Evolutionary conservation across 2,113 vertebrate genomes (phyloP).

Genomic region (Ophiodon elongatus): DNA sequence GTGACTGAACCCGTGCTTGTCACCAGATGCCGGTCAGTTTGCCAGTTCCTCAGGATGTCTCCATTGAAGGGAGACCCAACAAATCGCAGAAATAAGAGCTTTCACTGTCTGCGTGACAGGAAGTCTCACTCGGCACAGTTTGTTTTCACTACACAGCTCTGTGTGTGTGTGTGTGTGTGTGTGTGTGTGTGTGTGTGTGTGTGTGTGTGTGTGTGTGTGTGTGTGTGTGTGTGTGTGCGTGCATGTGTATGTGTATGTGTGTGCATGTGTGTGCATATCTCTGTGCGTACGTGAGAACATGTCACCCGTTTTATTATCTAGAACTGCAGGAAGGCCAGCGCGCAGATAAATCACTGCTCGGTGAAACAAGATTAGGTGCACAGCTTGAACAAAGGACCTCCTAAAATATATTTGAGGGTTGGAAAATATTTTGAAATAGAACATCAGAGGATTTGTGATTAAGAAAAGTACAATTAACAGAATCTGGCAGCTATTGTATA

Average conservation of each 20-base stretch:
- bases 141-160: constrained; percentile 58
- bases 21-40: constrained; percentile 66
- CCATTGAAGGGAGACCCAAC: constrained; percentile 32
- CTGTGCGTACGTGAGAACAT: constrained; percentile 57
- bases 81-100: constrained; percentile 65
- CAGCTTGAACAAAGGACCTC: constrained; percentile 44
- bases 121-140: constrained; percentile 75
- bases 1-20: constrained; percentile 56
- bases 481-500: constrained; percentile 12
- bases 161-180: constrained; percentile 31
- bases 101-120: constrained; percentile 75
- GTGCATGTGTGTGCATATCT: constrained; percentile 9
- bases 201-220: constrained; percentile 5
- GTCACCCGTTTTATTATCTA: constrained; percentile 63
- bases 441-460: neutral
- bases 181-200: constrained; percentile 20
- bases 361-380: constrained; percentile 66
- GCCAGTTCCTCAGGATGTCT: constrained; percentile 70
- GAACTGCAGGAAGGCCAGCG: constrained; percentile 47
- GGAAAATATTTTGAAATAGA: constrained; percentile 34
- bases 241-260: neutral
- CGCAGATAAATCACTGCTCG: constrained; percentile 64
- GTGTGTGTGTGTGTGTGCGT: constrained; percentile 17
- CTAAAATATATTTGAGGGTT: constrained; percentile 37
- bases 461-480: constrained; percentile 3